Evolutionary conservation across 2,797 vertebrate genomes (phyloP).

Genomic region (Poeciliopsis paucimaculata): DNA sequence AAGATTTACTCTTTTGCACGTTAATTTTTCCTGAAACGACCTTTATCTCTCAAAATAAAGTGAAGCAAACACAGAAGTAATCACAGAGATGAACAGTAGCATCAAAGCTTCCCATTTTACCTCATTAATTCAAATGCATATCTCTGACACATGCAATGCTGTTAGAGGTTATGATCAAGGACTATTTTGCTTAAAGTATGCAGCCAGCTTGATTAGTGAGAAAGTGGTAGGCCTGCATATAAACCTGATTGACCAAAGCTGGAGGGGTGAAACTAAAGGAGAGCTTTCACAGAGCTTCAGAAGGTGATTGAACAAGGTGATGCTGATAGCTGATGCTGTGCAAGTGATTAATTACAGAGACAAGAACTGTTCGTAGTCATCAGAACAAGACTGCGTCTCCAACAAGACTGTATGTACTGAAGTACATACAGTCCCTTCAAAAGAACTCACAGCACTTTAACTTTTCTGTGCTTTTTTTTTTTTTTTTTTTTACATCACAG

Average conservation of each 20-base stretch:
- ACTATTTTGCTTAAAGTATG: not conserved
- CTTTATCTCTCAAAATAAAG: not conserved
- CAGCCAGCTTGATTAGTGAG: slow-evolving; percentile 1
- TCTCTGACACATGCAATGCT: not conserved
- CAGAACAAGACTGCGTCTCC: too few species aligned
- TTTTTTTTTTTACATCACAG: not conserved
- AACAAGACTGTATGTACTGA: too few species aligned
- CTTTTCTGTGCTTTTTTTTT: not conserved
- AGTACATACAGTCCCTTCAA: not conserved
- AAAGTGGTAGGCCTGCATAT: slow-evolving; percentile 5
- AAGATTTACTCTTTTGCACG: not conserved
- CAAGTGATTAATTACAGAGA: not conserved
- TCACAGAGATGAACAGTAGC: not conserved
- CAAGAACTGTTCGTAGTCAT: not conserved
- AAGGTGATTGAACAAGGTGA: slow-evolving; percentile 10
- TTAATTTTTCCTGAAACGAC: not conserved
- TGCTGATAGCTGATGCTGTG: not conserved
- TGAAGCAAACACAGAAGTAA: not conserved
- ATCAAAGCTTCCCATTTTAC: not conserved
- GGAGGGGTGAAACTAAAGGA: not conserved
- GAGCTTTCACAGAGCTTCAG: not conserved
- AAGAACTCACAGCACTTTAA: not conserved
- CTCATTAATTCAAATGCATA: slow-evolving; percentile 5
- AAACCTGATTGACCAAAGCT: slow-evolving; percentile 2
- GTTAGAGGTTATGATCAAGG: slow-evolving; percentile 12